A percentile compares a stretch with the other conserved stretches of the same genome.
These are phyloP conservation scores for Anagrus nilaparvatae DNA, from an alignment of 1,140 invertebrate genomes.

Conservation along the genomic window DNA sequence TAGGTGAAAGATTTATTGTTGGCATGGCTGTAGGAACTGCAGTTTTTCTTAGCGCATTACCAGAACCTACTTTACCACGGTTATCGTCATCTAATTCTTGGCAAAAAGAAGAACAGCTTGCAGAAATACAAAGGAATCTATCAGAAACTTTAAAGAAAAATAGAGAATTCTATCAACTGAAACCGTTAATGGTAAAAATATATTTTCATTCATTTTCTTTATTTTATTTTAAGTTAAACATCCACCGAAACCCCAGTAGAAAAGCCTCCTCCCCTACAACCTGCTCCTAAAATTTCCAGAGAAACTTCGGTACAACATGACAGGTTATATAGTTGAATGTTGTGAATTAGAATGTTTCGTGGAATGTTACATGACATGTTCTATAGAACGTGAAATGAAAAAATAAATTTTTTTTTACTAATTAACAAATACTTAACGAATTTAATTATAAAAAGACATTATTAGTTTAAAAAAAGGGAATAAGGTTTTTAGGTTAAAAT, in stretches of 20 bases:
- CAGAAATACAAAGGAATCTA: slow-evolving; percentile 53
- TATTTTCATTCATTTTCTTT: no score
- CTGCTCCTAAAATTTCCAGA: neutral
- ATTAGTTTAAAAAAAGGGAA: no score
- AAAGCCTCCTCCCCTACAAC: neutral
- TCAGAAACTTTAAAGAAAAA: slow-evolving; percentile 59
- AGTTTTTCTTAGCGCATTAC: slow-evolving; percentile 63
- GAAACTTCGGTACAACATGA: no score
- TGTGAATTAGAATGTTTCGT: no score
- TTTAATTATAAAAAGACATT: no score
- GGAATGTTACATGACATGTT: no score
- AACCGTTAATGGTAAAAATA: slow-evolving; percentile 35
- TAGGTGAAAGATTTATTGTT: slow-evolving; percentile 80
- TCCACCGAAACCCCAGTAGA: neutral
- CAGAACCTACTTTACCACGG: slow-evolving; percentile 57
- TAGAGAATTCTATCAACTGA: slow-evolving; percentile 57
- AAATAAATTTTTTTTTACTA: no score
- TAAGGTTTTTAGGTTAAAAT: no score
- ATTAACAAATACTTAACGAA: no score
- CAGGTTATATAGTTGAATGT: no score
- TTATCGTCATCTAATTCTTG: slow-evolving; percentile 53
- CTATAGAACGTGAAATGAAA: no score
- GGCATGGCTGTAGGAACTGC: slow-evolving; percentile 84
- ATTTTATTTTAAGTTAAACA: no score
- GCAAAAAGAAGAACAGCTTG: slow-evolving; percentile 52